phyloP scores from a whole-genome alignment of 2,113 vertebrate species.

The Haliaeetus leucogaster region DNA sequence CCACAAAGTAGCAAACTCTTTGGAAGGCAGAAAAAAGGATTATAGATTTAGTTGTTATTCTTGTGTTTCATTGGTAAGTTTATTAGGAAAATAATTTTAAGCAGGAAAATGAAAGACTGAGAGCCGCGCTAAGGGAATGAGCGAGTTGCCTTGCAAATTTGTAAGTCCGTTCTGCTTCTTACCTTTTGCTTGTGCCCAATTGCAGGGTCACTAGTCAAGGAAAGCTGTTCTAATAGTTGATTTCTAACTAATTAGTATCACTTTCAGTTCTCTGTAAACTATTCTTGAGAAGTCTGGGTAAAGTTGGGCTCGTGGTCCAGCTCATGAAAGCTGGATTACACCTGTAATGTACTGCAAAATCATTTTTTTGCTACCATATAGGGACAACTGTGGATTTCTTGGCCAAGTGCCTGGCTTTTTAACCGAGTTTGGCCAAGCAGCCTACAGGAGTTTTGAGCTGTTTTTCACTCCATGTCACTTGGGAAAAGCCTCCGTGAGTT shows the following conservation, averaged over 20 bases:
- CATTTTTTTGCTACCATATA: neutral
- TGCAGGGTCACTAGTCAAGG: neutral
- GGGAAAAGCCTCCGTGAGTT: neutral
- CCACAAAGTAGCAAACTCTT: neutral
- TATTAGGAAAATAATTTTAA: neutral
- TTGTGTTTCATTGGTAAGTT: neutral
- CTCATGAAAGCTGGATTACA: neutral
- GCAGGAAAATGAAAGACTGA: neutral
- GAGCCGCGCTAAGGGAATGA: neutral
- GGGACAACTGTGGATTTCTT: neutral
- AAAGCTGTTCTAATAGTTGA: neutral
- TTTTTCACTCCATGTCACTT: neutral
- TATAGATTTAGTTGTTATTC: neutral
- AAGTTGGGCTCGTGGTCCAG: neutral
- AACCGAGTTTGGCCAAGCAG: neutral
- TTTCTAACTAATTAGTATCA: neutral
- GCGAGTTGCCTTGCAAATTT: neutral
- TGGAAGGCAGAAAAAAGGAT: neutral
- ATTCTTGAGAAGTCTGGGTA: neutral
- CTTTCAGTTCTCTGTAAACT: neutral
- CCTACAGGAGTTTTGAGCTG: neutral
- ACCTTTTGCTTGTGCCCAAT: rapidly evolving
- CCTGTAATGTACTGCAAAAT: neutral
- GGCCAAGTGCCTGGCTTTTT: neutral
- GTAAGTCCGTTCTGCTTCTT: neutral